phyloP scores from a whole-genome alignment of 2,888 invertebrate species.

The Orthosia cruda region DNA sequence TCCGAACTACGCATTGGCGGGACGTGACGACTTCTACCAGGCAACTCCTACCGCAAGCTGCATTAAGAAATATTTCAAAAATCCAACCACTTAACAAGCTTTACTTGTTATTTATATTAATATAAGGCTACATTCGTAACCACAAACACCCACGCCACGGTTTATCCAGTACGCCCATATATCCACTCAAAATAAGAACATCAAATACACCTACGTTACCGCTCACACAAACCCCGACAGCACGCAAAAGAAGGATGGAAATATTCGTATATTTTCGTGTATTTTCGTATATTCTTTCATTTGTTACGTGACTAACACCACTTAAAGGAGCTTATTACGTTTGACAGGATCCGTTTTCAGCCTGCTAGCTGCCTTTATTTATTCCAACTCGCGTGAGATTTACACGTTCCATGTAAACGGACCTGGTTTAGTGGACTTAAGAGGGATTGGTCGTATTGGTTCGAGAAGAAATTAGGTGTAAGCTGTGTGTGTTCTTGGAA shows the following conservation, averaged over 20 bases:
- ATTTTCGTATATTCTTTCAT: conserved; percentile 76
- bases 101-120: not conserved
- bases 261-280: conserved; percentile 73
- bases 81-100: not conserved
- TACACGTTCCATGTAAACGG: conserved; percentile 63
- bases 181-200: conserved; percentile 11
- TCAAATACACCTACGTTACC: conserved; percentile 40
- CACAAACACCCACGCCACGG: no score
- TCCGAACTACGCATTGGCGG: no score
- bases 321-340: conserved; percentile 81
- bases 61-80: not conserved
- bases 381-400: conserved; percentile 65
- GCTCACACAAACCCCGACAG: conserved; percentile 43
- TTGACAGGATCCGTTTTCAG: conserved; percentile 74
- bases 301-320: conserved; percentile 80
- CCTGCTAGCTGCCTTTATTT: conserved; percentile 66
- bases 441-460: conserved; percentile 37
- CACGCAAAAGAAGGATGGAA: conserved; percentile 67
- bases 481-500: conserved; percentile 3
- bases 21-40: no score
- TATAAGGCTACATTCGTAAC: not conserved
- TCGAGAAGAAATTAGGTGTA: conserved; percentile 32
- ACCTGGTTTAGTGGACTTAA: conserved; percentile 55
- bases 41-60: no score
- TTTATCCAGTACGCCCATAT: not conserved